phyloP scores from a whole-genome alignment of 2,888 invertebrate species.

The Cryptops parisi region DNA sequence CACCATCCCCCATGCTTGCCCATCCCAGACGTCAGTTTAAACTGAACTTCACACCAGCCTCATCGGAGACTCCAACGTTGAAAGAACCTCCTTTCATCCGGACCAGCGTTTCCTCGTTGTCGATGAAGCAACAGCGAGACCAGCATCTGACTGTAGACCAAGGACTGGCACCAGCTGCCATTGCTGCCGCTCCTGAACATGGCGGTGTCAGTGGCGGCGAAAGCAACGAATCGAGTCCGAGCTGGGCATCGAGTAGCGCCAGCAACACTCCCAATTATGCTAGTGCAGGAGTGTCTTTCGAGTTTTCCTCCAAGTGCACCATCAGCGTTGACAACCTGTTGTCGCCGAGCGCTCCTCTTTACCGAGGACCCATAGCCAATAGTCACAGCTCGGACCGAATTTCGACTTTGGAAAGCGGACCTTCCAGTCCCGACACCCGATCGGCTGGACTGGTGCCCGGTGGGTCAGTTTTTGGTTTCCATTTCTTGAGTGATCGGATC shows the following conservation, averaged over 20 bases:
- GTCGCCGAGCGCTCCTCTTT: conserved; percentile 4
- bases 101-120: too few species aligned
- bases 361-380: conserved; percentile 2
- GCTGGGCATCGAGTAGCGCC: conserved; percentile 22
- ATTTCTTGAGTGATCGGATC: conserved; percentile 14
- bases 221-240: conserved; percentile 21
- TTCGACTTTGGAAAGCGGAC: conserved; percentile 10
- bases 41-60: too few species aligned
- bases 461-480: conserved; percentile 1
- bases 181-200: not conserved
- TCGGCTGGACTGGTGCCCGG: not conserved
- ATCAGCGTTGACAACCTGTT: conserved; percentile 17
- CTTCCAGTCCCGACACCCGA: conserved; percentile 8
- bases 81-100: too few species aligned
- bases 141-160: not conserved
- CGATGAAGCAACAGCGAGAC: not conserved
- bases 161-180: not conserved
- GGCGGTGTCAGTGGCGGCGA: conserved; percentile 2
- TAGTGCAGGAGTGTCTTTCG: conserved; percentile 15
- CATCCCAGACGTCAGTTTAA: too few species aligned
- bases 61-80: too few species aligned
- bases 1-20: too few species aligned
- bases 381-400: conserved; percentile 13
- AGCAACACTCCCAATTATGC: conserved; percentile 21
- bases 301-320: conserved; percentile 16